These are phyloP conservation scores for Solenopsis fugax DNA, from an alignment of 1,140 invertebrate species.

Conservation along the genomic window DNA sequence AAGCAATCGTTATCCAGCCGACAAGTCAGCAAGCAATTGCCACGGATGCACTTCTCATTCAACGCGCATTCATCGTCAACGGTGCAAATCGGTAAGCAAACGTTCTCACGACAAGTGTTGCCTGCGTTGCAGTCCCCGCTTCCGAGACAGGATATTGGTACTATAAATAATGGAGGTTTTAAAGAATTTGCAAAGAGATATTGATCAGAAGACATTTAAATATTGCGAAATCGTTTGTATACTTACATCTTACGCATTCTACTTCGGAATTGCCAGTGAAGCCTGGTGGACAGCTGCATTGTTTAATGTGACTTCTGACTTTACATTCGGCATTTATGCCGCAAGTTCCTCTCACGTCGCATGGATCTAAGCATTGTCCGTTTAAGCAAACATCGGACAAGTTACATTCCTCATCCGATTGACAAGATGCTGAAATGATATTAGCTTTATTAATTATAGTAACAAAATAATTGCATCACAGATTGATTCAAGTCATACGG, in stretches of 20 bases:
- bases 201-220: neutral
- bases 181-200: constrained; percentile 27
- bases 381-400: constrained; percentile 92
- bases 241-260: constrained; percentile 94
- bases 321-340: constrained; percentile 96
- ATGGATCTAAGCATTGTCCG: constrained; percentile 95
- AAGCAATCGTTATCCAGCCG: constrained; percentile 96
- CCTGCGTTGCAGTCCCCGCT: constrained; percentile 90
- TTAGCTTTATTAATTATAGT: neutral
- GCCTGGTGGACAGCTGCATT: constrained; percentile 93
- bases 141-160: constrained; percentile 91
- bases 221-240: constrained; percentile 14
- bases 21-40: constrained; percentile 94
- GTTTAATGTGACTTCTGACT: constrained; percentile 91
- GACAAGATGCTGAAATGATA: constrained; percentile 90
- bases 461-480: neutral
- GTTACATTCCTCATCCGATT: constrained; percentile 93
- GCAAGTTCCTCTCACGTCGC: constrained; percentile 91
- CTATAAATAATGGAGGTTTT: constrained; percentile 85
- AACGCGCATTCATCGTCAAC: constrained; percentile 95
- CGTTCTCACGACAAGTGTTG: constrained; percentile 91
- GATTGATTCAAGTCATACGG: neutral
- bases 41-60: constrained; percentile 95
- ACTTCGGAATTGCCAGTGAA: constrained; percentile 95
- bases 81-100: constrained; percentile 92